Evolutionary conservation across 2,888 invertebrate species (phyloP), one percentile per base, ranked within the genome.

Genomic region (Mylabris sibirica): DNA sequence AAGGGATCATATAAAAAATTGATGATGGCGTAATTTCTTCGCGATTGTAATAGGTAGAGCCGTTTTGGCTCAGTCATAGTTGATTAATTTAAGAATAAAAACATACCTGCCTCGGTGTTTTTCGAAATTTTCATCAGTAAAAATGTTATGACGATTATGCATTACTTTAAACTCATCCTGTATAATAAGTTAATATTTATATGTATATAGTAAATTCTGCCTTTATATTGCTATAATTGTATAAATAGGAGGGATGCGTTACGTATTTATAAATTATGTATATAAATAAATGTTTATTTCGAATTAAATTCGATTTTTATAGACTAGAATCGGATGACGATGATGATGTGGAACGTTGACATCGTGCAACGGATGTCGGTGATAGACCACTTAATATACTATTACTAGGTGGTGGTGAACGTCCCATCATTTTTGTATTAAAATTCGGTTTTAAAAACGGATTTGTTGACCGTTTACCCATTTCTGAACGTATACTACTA

Each of bases 361-460:
- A 82, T 34, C 85, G 77, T n/a, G 85, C 80, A 2, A 82, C 85
- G 30, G 84, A 84, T 4, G 87, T 88, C 5, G 88, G 88, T 20
- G 87, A 88, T n/a, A 88, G 74, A 0, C 88, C 88, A 71, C 87
- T 88, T n/a, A 88, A 79, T 65, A 87, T 85, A 74, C 87, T 88
- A 69, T 85, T 87, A 68, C 87, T 87, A 1, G 88, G 88, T 2
- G 88, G 88, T 2, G 88, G 88, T 0, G 88, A 88, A 72, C 86
- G 85, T 1, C 85, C 84, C 72, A 85, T 84, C 71, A 85, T 84
- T 69, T 81, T 82, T 60, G 78, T 69, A 49, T 77, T 77, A 26
- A 85, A 81, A 66, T 86, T 85, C 4, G 87, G 82, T 8, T 85
- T 84, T 14, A 87, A 77, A 75, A 83, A 78, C 65, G 82, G 77